Conservation (phyloP, 1,140 invertebrate genomes). For the Samia ricini region DNA sequence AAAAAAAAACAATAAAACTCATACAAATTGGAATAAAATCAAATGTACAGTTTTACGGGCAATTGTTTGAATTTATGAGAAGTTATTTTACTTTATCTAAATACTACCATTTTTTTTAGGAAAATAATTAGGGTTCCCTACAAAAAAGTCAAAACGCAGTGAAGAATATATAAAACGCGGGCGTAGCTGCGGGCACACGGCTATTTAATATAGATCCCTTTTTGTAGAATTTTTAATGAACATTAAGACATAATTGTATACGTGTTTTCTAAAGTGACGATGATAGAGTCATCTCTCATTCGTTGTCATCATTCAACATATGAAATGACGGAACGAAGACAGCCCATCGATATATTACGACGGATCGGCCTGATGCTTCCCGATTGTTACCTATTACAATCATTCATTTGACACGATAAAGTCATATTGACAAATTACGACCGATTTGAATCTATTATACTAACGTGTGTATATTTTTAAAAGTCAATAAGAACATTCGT, state of each 20-base stretch:
- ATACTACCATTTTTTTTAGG: too few relatives aligned
- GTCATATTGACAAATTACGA: slow-evolving; percentile 28
- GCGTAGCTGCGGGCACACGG: too few relatives aligned
- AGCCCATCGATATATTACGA: slow-evolving; percentile 40
- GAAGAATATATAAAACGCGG: too few relatives aligned
- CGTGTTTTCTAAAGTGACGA: not conserved
- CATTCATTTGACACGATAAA: slow-evolving; percentile 34
- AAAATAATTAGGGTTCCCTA: too few relatives aligned
- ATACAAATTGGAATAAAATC: too few relatives aligned
- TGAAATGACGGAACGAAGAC: slow-evolving; percentile 49
- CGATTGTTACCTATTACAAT: slow-evolving; percentile 42
- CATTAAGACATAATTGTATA: not conserved
- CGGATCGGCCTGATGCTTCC: slow-evolving; percentile 19
- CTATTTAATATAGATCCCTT: too few relatives aligned
- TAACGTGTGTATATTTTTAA: slow-evolving; percentile 9
- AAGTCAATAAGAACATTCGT: not conserved
- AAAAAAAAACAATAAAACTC: too few relatives aligned
- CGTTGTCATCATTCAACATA: slow-evolving; percentile 21
- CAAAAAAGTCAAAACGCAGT: too few relatives aligned
- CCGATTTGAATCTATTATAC: slow-evolving; percentile 17
- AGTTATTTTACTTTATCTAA: too few relatives aligned
- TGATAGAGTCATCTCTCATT: not conserved
- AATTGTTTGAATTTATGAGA: too few relatives aligned
- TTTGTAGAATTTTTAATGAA: too few relatives aligned
- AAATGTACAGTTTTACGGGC: too few relatives aligned